Evolutionary conservation across 2,113 vertebrate genomes (phyloP).

Genomic region (Ceyx cyanopectus): DNA sequence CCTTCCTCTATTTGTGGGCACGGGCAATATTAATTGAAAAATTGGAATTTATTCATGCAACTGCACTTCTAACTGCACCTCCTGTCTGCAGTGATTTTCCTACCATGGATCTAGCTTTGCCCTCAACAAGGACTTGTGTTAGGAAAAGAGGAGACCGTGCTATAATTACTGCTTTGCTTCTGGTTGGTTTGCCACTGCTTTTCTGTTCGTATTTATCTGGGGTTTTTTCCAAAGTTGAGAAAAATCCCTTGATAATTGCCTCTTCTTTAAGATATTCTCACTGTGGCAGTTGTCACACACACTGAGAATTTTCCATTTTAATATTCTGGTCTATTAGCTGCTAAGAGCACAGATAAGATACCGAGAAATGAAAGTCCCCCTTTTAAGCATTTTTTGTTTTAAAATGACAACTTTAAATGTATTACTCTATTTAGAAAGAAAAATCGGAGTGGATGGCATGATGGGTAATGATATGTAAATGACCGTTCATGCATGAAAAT

Average conservation of each 20-base stretch:
- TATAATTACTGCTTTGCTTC: constrained; percentile 45
- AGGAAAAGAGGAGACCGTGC: background rate
- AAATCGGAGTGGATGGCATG: constrained; percentile 44
- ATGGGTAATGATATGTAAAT: constrained; percentile 65
- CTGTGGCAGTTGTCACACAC: constrained; percentile 24
- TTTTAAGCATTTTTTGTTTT: constrained; percentile 37
- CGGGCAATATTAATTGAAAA: constrained; percentile 54
- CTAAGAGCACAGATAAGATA: constrained; percentile 51
- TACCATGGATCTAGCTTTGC: background rate
- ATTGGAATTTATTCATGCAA: constrained; percentile 37
- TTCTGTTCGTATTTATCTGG: constrained; percentile 1
- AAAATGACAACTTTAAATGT: constrained; percentile 54
- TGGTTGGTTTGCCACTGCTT: background rate
- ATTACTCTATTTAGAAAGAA: constrained; percentile 51
- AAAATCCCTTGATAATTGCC: constrained; percentile 28
- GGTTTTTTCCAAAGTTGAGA: constrained; percentile 24
- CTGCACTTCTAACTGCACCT: background rate
- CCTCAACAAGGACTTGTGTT: background rate
- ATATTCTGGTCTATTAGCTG: constrained; percentile 15
- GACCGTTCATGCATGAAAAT: constrained; percentile 61
- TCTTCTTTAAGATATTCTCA: constrained; percentile 40
- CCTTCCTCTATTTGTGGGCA: background rate
- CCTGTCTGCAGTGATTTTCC: background rate
- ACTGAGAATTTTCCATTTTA: constrained; percentile 34
- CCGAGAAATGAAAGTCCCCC: background rate